Percentiles rank a stretch among this genome's conserved stretches.
phyloP scores from a whole-genome alignment of 2,113 vertebrate genomes.

The Eleginops maclovinus region DNA sequence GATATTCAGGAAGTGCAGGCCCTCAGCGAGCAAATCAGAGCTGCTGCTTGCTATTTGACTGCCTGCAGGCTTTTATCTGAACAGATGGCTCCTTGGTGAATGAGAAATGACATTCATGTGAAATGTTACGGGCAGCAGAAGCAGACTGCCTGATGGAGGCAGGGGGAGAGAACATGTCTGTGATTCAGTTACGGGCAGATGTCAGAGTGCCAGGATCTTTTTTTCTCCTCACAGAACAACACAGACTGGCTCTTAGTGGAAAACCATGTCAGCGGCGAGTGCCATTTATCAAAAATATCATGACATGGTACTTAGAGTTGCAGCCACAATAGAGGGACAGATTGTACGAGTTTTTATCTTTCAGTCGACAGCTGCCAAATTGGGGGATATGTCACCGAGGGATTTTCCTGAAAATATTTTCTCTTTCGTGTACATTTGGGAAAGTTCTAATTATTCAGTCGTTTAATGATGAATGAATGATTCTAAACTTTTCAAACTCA shows the following conservation, averaged over 20 bases:
- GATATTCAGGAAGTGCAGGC: slow-evolving; percentile 49
- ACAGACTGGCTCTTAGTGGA: slow-evolving; percentile 62
- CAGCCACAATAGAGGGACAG: not conserved
- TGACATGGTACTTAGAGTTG: slow-evolving; percentile 18
- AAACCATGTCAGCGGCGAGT: slow-evolving; percentile 50
- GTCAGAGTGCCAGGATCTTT: slow-evolving; percentile 44
- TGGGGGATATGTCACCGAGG: not conserved
- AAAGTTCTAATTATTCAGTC: not conserved
- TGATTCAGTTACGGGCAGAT: slow-evolving; percentile 65
- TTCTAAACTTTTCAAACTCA: no score
- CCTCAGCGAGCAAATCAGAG: slow-evolving; percentile 46
- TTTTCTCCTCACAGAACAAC: slow-evolving; percentile 18
- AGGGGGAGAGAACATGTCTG: slow-evolving; percentile 34
- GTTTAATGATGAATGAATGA: not conserved
- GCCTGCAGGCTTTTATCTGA: slow-evolving; percentile 58
- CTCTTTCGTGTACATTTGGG: not conserved
- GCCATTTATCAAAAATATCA: slow-evolving; percentile 23
- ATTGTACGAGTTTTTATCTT: slow-evolving; percentile 9
- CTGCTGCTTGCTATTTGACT: slow-evolving; percentile 5
- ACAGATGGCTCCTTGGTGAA: slow-evolving; percentile 72
- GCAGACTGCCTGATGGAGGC: slow-evolving; percentile 42
- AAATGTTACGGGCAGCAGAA: slow-evolving; percentile 62
- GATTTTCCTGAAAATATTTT: not conserved
- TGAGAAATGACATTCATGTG: slow-evolving; percentile 68
- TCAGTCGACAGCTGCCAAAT: slow-evolving; percentile 35